Evolutionary conservation across 2,113 vertebrate species (phyloP), one percentile per base, ranked within the genome.

Genomic region (Corythornis madagascariensis): DNA sequence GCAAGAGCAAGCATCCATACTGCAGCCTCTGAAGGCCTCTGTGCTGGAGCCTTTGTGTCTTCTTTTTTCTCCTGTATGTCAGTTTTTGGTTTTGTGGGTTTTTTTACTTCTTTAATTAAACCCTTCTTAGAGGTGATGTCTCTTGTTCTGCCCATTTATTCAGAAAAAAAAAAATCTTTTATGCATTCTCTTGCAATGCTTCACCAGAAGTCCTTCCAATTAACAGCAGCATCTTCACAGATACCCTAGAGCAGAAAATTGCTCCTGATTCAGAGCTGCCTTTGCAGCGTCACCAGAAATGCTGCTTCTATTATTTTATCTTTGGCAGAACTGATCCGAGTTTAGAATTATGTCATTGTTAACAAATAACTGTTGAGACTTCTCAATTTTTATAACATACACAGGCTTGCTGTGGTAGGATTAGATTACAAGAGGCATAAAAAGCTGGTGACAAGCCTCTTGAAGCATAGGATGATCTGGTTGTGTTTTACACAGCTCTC

Each of bases 341-440:
- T 33, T 69, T 67, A 29, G n/a, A 28, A 47, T 47, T 8, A 29
- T 48, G 13, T 19, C 14, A 4, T 25, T 48, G 5, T 10, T 24
- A 53, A 40, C 3, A 15, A 28, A 33, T 2, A 38, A 35, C 1
- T 45, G 6, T 7, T 16, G 87, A 33, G 17, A 31, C 31, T 42
- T 5, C 24, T 5, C 19, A 22, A 10, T 15, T 3, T 4, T 12
- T 7, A 2, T 8, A 64, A 72, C 19, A 16, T 0, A 42, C 5
- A 33, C 45, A n/a, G 29, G 28, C 9, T 22, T 50, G 5, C 18
- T n/a, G 17, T 3, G 55, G 19, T 21, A 59, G 26, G 57, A 38
- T 59, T 17, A 14, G 16, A 22, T 53, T 25, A n/a, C n/a, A 61
- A 50, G 33, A 24, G 40, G 40, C 1, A 3, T 59, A 72, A 63